A percentile compares a stretch with the other conserved stretches of the same genome.
Evolutionary conservation across 37 sponge, comb jelly and placozoan species (phyloP).

Genomic region (Petrosia ficiformis): DNA sequence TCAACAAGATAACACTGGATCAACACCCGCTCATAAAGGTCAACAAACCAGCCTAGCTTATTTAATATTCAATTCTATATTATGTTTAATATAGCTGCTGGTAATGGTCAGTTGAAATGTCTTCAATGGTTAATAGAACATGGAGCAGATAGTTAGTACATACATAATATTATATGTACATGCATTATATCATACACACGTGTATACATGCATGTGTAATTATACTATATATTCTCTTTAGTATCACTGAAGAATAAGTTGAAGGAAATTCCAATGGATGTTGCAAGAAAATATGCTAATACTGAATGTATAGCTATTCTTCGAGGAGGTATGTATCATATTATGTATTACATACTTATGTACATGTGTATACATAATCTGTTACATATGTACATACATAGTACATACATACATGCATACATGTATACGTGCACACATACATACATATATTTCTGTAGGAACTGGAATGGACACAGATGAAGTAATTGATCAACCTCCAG

Average conservation of each 20-base stretch:
- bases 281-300: conserved; percentile 60
- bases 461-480: not conserved
- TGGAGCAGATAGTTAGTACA: conserved; percentile 76
- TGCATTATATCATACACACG: too few species aligned
- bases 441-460: not conserved
- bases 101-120: conserved; percentile 66
- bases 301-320: conserved; percentile 50
- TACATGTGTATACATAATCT: too few species aligned
- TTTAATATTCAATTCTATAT: not conserved
- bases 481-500: not conserved
- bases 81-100: too few species aligned
- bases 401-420: too few species aligned
- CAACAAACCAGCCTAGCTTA: not conserved
- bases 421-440: not conserved
- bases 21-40: conserved; percentile 88
- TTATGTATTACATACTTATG: too few species aligned
- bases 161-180: too few species aligned
- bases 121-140: conserved; percentile 78
- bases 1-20: conserved; percentile 44
- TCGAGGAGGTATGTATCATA: conserved; percentile 9
- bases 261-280: conserved; percentile 72
- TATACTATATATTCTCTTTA: not conserved
- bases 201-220: not conserved
- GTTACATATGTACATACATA: too few species aligned
- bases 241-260: conserved; percentile 53